Conservation (phyloP, 1,140 invertebrate genomes). For the Hycleus cichorii region DNA sequence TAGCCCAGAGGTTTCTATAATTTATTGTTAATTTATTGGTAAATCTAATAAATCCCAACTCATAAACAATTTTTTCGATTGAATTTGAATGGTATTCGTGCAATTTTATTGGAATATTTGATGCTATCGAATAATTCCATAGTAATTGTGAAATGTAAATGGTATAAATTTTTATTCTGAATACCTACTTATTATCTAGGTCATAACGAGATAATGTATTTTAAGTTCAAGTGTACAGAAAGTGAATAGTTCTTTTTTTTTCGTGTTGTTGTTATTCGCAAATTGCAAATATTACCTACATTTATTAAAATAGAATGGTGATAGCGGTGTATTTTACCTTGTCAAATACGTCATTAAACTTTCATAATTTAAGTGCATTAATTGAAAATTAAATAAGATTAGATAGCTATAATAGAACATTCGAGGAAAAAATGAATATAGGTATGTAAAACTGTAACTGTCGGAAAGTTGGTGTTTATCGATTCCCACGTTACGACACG, state of each 20-base stretch:
- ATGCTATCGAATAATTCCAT: background rate
- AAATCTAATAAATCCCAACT: background rate
- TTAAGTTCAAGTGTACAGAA: conserved; percentile 6
- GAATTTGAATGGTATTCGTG: background rate
- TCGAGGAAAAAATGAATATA: too few relatives aligned
- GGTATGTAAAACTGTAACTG: too few relatives aligned
- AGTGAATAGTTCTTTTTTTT: conserved; percentile 2
- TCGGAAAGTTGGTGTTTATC: background rate
- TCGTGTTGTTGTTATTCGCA: background rate
- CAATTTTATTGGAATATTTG: background rate
- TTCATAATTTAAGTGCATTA: too few relatives aligned
- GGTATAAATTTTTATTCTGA: conserved; percentile 2
- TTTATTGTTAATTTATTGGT: background rate
- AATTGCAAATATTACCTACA: background rate
- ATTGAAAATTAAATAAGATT: too few relatives aligned
- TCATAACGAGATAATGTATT: conserved; percentile 1
- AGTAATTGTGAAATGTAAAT: background rate
- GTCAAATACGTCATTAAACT: background rate
- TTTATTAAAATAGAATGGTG: background rate
- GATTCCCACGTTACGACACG: conserved; percentile 4
- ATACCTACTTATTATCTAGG: conserved; percentile 12
- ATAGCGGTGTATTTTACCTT: background rate
- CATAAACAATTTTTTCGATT: background rate
- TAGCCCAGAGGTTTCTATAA: background rate
- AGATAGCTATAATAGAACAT: too few relatives aligned